phyloP scores from a whole-genome alignment of 2,113 vertebrate genomes.

The Saccopteryx bilineata region DNA sequence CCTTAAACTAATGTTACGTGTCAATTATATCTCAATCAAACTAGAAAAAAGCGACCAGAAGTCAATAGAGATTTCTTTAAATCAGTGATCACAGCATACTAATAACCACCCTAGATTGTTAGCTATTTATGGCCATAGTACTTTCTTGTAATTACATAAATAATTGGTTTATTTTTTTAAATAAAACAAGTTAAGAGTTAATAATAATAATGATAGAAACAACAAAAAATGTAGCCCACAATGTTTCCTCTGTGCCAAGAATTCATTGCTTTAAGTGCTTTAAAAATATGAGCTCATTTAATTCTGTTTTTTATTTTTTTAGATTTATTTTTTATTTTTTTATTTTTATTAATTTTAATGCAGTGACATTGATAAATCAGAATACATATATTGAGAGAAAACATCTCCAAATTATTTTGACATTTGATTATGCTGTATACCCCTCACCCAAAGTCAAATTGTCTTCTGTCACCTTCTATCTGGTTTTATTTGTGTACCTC shows the following conservation, averaged over 20 bases:
- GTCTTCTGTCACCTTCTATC: too few species aligned
- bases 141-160: neutral
- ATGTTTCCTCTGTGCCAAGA: neutral
- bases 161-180: constrained; percentile 19
- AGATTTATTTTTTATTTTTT: too few species aligned
- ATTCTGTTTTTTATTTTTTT: neutral
- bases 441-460: too few species aligned
- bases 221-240: neutral
- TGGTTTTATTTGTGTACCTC: too few species aligned
- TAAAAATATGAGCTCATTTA: neutral
- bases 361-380: too few species aligned
- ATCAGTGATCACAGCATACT: neutral
- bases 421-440: too few species aligned
- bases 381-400: too few species aligned
- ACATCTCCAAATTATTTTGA: too few species aligned
- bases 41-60: neutral
- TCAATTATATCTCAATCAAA: neutral
- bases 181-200: neutral
- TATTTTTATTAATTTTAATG: too few species aligned
- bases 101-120: neutral
- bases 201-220: neutral
- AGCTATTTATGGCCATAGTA: neutral
- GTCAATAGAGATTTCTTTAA: neutral
- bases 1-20: neutral
- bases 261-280: neutral